phyloP scores from a whole-genome alignment of 1,140 invertebrate genomes.

The Lasaia peninsularis region DNA sequence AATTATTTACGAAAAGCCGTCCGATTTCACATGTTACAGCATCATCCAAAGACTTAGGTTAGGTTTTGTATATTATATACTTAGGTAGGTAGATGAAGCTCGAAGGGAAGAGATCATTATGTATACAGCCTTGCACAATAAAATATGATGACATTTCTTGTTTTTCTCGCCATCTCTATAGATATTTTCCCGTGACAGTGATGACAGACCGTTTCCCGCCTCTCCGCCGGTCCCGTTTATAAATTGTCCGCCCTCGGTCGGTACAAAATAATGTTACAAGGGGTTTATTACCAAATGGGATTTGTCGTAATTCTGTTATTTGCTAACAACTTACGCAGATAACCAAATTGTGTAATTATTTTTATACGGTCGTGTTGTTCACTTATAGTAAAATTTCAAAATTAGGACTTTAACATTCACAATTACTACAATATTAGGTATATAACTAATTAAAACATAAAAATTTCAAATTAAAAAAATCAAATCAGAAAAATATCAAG shows the following conservation, averaged over 20 bases:
- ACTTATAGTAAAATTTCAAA: too few relatives aligned
- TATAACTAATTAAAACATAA: too few relatives aligned
- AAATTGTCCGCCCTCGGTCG: constrained; percentile 60
- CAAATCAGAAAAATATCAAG: too few relatives aligned
- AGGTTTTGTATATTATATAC: too few relatives aligned
- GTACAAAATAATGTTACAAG: constrained; percentile 51
- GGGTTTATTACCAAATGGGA: constrained; percentile 54
- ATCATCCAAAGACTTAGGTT: too few relatives aligned
- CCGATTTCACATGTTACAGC: too few relatives aligned
- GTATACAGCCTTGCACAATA: constrained; percentile 36
- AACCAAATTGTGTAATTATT: constrained; percentile 30
- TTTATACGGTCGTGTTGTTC: constrained; percentile 26
- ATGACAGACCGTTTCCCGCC: constrained; percentile 68
- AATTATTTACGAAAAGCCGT: too few relatives aligned
- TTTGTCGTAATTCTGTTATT: constrained; percentile 65
- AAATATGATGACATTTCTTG: constrained; percentile 63
- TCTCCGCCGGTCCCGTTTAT: constrained; percentile 58
- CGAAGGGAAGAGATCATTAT: constrained; percentile 16
- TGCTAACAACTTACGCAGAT: constrained; percentile 42
- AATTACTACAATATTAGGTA: too few relatives aligned
- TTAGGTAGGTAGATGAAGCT: background rate
- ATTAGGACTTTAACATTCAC: too few relatives aligned
- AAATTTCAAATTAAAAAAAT: too few relatives aligned
- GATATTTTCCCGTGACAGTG: constrained; percentile 55
- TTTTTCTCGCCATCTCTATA: constrained; percentile 54